Conservation (phyloP, 2,113 vertebrate species). For the Pelodiscus sinensis region DNA sequence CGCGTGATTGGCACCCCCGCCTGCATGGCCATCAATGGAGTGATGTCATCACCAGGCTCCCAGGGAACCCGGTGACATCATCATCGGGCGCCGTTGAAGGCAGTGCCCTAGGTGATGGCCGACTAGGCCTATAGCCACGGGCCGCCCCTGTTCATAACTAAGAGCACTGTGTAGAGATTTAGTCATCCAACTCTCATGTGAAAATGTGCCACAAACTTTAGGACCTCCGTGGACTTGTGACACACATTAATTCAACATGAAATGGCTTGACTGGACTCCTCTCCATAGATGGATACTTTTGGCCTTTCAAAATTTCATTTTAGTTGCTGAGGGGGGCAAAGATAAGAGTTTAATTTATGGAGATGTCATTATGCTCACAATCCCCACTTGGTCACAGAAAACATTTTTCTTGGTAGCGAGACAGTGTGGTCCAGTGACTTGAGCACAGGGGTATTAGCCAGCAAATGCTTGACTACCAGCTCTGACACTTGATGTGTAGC, state of each 20-base stretch:
- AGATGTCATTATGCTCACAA: background rate
- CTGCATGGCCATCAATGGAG: too few species aligned
- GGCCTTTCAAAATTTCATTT: background rate
- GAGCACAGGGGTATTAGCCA: slow-evolving; percentile 51
- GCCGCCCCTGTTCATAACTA: background rate
- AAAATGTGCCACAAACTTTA: slow-evolving; percentile 16
- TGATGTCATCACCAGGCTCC: too few species aligned
- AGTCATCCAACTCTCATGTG: background rate
- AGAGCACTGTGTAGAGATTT: background rate
- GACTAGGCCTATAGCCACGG: too few species aligned
- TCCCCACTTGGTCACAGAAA: slow-evolving; percentile 17
- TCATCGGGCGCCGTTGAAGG: too few species aligned
- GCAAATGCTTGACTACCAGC: slow-evolving; percentile 64
- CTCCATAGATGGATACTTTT: background rate
- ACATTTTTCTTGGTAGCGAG: slow-evolving; percentile 55
- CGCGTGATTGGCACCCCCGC: too few species aligned
- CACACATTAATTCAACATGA: slow-evolving; percentile 9
- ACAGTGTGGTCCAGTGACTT: slow-evolving; percentile 38
- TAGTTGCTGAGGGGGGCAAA: background rate
- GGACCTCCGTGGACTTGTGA: slow-evolving; percentile 3
- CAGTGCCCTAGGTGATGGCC: too few species aligned
- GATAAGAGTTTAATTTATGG: slow-evolving; percentile 29
- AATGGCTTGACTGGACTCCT: slow-evolving; percentile 14
- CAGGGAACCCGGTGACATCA: too few species aligned
- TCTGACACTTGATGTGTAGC: slow-evolving; percentile 70